Conservation (phyloP, 2,797 vertebrate species). For the Halcyon smyrnensis region DNA sequence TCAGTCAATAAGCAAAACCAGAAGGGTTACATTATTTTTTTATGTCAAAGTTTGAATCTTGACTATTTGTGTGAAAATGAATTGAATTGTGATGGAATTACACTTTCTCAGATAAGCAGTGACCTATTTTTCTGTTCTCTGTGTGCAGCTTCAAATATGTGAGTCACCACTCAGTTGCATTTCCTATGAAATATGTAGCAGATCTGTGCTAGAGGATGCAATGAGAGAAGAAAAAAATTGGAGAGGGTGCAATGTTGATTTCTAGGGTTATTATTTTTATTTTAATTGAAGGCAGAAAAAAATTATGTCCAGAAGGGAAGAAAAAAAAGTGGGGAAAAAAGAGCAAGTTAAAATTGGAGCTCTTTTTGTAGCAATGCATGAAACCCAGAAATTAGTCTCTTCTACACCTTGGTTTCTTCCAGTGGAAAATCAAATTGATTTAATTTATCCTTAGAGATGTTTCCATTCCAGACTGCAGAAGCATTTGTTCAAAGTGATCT, state of each 20-base stretch:
- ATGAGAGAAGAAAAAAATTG: neutral
- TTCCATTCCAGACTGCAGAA: neutral
- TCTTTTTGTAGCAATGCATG: neutral
- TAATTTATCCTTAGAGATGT: neutral
- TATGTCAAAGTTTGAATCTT: neutral
- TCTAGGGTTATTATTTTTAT: neutral
- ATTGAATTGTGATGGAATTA: neutral
- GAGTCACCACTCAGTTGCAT: neutral
- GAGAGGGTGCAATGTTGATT: fast-evolving
- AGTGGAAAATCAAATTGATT: neutral
- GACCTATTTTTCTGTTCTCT: neutral
- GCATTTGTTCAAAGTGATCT: neutral
- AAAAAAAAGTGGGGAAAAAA: neutral
- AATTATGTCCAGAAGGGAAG: fast-evolving
- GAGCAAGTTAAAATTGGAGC: neutral
- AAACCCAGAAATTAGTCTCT: neutral
- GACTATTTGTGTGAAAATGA: neutral
- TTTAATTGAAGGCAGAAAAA: neutral
- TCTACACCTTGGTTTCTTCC: neutral
- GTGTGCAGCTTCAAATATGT: neutral
- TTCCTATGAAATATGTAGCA: neutral
- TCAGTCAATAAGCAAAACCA: neutral
- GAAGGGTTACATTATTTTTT: neutral
- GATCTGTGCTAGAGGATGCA: neutral
- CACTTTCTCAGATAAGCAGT: neutral